These are phyloP conservation scores for Glossosoma conforme DNA, from an alignment of 1,140 invertebrate genomes.

Conservation along the genomic window DNA sequence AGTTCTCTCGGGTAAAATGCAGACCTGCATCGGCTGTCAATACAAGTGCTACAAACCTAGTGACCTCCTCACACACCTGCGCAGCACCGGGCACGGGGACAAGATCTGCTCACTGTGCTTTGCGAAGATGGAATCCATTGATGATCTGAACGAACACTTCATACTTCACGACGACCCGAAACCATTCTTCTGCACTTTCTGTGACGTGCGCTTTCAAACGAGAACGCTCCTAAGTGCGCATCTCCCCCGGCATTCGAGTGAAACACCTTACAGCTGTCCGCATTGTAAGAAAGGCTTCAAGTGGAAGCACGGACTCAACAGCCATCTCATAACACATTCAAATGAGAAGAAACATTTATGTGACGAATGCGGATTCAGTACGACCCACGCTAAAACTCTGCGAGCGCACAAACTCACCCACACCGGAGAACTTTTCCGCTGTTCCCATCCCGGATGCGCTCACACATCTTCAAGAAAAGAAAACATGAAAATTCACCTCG, in stretches of 20 bases:
- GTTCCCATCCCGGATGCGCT: constrained; percentile 46
- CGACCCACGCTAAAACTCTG: constrained; percentile 54
- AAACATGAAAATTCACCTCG: constrained; percentile 47
- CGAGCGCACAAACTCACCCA: constrained; percentile 54
- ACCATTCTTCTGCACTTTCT: constrained; percentile 53
- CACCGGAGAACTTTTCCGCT: constrained; percentile 52
- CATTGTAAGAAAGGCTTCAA: constrained; percentile 59
- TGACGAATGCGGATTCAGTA: constrained; percentile 58
- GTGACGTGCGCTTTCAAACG: constrained; percentile 50
- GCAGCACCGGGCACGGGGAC: constrained; percentile 45
- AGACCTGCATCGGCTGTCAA: constrained; percentile 40
- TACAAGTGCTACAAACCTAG: constrained; percentile 42
- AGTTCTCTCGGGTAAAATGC: constrained; percentile 35
- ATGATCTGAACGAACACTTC: constrained; percentile 45
- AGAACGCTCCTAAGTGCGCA: constrained; percentile 50
- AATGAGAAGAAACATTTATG: constrained; percentile 55
- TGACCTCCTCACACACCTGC: constrained; percentile 42
- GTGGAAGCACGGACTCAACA: constrained; percentile 58
- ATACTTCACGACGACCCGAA: constrained; percentile 46
- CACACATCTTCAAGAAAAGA: constrained; percentile 49
- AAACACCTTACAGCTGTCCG: constrained; percentile 54
- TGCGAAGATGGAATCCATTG: constrained; percentile 40
- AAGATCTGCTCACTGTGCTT: constrained; percentile 50
- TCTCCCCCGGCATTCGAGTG: constrained; percentile 52
- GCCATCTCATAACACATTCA: constrained; percentile 54